Base-by-base conservation (phyloP, 2,888 invertebrate species). In the Troides oblongomaculatus region DNA sequence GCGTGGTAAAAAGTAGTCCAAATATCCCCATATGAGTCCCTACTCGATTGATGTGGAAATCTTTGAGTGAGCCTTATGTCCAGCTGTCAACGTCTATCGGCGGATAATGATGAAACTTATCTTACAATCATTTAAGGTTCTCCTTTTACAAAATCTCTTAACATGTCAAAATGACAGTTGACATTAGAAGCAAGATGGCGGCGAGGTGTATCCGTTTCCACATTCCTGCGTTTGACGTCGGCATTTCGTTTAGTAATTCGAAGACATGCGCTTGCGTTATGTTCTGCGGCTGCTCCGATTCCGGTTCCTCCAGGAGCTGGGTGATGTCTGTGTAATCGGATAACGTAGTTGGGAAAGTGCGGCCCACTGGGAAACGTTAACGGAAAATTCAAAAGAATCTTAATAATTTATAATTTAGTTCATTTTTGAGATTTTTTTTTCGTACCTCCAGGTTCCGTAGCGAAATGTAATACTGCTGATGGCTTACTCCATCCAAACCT, bases 401-500 rank as follows among this genome's bases (percentile, higher is more conserved):
- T 39, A 39, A 6, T 10, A 39, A 10, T 10, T 39, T 8, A 10
- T 39, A 39, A 1, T 39, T 0, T 39, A 39, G 39, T 39, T 39
- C 6, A 10, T 39, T 39, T 39, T 39, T 39, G 1, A 39, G 0
- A 10, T 10, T 10, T 10, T 10, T 39, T 7, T 39, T 39, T 39
- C 10, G 39, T 91, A 96, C 96, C 94, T 87, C 95, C 95, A 39
- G 96, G 95, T 65, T 94, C 94, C 0, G 97, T 97, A 18, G 96
- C 95, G 80, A 97, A 97, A 80, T 95, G 94, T 69, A 96, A 89
- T 64, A 96, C 93, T 3, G 95, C 93, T 17, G 97, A 97, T 0
- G 95, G 95, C 75, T 95, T 95, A 76, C 97, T 97, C 96, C 96
- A 96, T n/a, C 97, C 97, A 78, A 95, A 97, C 78, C 95, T 92